phyloP scores from a whole-genome alignment of 2,888 invertebrate genomes.

The Corbicula japonica region DNA sequence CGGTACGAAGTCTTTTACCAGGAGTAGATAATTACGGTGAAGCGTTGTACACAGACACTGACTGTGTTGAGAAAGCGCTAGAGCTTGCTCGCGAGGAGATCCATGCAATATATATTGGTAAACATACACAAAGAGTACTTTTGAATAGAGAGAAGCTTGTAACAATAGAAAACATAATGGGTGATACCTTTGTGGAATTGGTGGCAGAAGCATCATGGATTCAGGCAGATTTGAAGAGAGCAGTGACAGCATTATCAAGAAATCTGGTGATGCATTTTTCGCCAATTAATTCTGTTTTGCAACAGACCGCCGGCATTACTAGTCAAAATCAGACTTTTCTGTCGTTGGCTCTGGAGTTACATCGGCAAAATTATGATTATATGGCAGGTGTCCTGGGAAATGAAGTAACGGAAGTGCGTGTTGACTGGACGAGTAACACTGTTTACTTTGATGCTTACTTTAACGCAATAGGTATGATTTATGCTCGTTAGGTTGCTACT shows the following conservation, averaged over 20 bases:
- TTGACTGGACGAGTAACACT: constrained; percentile 48
- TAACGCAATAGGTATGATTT: constrained; percentile 21
- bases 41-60: constrained; percentile 26
- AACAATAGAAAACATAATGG: constrained; percentile 21
- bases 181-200: constrained; percentile 25
- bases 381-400: constrained; percentile 13
- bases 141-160: constrained; percentile 26
- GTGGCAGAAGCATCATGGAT: constrained; percentile 39
- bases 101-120: constrained; percentile 43
- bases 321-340: constrained; percentile 28
- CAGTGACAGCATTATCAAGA: background rate
- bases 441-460: constrained; percentile 19
- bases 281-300: constrained; percentile 22
- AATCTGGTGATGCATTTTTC: constrained; percentile 40
- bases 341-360: constrained; percentile 40
- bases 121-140: constrained; percentile 34
- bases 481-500: too few relatives aligned
- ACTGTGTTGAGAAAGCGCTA: constrained; percentile 44
- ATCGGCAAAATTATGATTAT: constrained; percentile 11
- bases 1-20: constrained; percentile 18
- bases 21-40: background rate
- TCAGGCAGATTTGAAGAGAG: constrained; percentile 22
- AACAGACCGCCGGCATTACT: constrained; percentile 13
- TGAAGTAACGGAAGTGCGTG: constrained; percentile 22
- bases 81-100: constrained; percentile 41